A percentile compares a stretch with the other conserved stretches of the same genome.
phyloP scores from a whole-genome alignment of 2,113 vertebrate species.

The Mungos mungo region DNA sequence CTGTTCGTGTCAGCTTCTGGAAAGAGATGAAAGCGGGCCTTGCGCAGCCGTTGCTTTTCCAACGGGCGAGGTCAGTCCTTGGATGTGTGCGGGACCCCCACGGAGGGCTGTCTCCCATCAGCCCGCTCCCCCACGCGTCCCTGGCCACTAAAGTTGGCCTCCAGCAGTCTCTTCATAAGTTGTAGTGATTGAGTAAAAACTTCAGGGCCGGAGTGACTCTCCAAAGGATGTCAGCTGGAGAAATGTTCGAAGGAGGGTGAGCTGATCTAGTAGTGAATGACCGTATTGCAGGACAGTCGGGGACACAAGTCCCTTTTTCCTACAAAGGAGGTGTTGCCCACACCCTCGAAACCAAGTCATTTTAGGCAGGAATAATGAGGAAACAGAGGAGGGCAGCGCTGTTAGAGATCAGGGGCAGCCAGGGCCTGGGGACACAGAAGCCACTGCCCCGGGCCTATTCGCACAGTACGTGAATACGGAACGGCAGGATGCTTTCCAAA shows the following conservation, averaged over 20 bases:
- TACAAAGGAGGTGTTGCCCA: not conserved
- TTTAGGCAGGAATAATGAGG: not conserved
- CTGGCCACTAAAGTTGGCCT: not conserved
- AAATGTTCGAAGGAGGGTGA: not conserved
- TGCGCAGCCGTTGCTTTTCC: not conserved
- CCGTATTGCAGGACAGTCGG: not conserved
- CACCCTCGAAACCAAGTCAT: not conserved
- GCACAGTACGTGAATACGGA: not conserved
- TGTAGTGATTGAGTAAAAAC: not conserved
- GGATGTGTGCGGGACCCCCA: not conserved
- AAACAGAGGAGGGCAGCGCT: not conserved
- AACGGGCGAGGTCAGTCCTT: not conserved
- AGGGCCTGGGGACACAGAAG: not conserved
- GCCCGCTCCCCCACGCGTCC: not conserved
- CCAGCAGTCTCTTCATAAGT: not conserved
- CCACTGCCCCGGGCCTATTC: not conserved
- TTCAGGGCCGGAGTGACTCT: not conserved
- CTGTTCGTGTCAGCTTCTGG: not conserved
- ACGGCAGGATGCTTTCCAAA: not conserved
- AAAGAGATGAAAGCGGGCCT: not conserved
- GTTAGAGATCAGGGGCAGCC: not conserved
- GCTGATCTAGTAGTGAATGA: not conserved
- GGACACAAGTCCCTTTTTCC: not conserved
- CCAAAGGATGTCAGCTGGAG: not conserved
- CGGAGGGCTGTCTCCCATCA: not conserved